A percentile compares a stretch with the other conserved stretches of the same genome.
Evolutionary conservation across 2,888 invertebrate species (phyloP).

Genomic region (Nephrocerus scutellatus): DNA sequence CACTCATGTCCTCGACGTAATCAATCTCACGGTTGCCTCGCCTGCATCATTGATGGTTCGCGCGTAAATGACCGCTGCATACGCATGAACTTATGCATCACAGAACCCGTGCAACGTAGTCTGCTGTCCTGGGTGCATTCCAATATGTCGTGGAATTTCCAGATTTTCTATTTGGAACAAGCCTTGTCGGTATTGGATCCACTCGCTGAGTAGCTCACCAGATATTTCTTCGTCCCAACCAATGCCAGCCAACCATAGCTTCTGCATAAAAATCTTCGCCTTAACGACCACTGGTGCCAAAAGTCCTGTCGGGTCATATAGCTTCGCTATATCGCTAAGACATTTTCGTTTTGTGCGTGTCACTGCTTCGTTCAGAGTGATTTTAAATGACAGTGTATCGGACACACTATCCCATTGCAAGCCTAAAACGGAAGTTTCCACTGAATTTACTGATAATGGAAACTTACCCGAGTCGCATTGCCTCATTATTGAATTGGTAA

Average conservation of each 20-base stretch:
- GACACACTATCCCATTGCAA: no score
- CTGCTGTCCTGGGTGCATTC: constrained; percentile 4
- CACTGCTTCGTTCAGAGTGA: no score
- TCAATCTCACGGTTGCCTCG: constrained; percentile 1
- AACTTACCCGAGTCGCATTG: not conserved
- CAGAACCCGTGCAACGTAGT: constrained; percentile 10
- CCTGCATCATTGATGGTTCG: constrained; percentile 4
- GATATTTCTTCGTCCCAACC: constrained; percentile 8
- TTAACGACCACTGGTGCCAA: constrained; percentile 9
- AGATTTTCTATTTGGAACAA: constrained; percentile 4
- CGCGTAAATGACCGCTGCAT: constrained; percentile 6
- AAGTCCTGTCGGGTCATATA: constrained; percentile 8
- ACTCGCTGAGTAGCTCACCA: constrained; percentile 2
- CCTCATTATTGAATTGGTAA: not conserved
- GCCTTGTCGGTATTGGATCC: constrained; percentile 3
- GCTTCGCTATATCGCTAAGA: constrained; percentile 9
- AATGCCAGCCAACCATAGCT: constrained; percentile 10
- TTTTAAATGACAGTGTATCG: no score
- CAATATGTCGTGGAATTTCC: constrained; percentile 9
- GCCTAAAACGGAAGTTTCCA: no score
- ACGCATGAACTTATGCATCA: constrained; percentile 5
- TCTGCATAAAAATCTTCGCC: constrained; percentile 11
- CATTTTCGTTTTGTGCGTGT: constrained; percentile 6
- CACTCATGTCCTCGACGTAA: constrained; percentile 6
- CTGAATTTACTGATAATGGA: no score